Evolutionary conservation across 1,140 invertebrate genomes (phyloP), one percentile per base, ranked within the genome.

Genomic region (Lucilia cuprina): DNA sequence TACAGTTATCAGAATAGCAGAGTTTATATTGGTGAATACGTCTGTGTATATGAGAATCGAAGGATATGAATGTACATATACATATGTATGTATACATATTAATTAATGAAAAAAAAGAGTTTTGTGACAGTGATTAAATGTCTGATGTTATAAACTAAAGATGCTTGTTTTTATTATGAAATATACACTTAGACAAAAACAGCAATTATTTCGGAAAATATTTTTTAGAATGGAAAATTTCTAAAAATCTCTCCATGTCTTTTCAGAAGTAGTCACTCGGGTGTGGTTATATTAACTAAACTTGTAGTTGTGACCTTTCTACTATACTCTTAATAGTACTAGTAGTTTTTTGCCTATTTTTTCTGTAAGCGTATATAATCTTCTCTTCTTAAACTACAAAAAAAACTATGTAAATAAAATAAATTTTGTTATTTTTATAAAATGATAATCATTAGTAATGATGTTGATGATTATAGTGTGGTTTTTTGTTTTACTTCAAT

Each of bases 121-220:
- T 78, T 12, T 78, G 35, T 78, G 75, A 78, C 75, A 78, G 47
- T 78, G 75, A 78, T 78, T 78, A 78, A 78, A 78, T 78, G 75
- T 35, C 10, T 60, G 55, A 60, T n/a, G 55, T 60, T 60, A 60
- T 60, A 60, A 60, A 60, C 55, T 60, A 60, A 60, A 60, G 55
- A 60, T n/a, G 55, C 55, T 60, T 60, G n/a, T 60, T 60, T 4
- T 60, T 60, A n/a, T n/a, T 60, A n/a, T 14, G 55, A 60, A n/a
- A 60, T 3, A n/a, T 60, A 60, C 55, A 60, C 55, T 60, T n/a
- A 2, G 14, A 17, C 2, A 60, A 60, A 60, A 41, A 5, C 0
- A 41, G 41, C 41, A 41, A 41, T 5, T 41, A 41, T 41, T 41
- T 7, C 7, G 41, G 41, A 41, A 41, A 7, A 41, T 3, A 30